A percentile compares a stretch with the other conserved stretches of the same genome.
Evolutionary conservation across 2,797 vertebrate species (phyloP).

Genomic region (Siniperca undulata): DNA sequence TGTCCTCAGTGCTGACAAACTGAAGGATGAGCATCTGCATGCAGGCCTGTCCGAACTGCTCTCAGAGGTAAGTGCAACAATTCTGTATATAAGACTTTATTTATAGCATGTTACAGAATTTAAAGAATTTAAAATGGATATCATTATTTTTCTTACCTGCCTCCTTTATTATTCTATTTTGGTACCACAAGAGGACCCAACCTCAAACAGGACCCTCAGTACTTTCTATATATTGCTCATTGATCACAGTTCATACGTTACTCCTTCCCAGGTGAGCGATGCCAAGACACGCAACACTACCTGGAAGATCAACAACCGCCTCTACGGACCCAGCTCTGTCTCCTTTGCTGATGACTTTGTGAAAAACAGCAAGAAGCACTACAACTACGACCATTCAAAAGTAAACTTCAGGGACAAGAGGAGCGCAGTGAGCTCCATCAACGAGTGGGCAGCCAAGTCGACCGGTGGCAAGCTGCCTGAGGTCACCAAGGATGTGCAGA

Average conservation of each 20-base stretch:
- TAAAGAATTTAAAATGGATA: background rate
- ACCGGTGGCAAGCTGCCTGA: constrained; percentile 94
- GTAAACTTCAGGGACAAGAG: constrained; percentile 98
- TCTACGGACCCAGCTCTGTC: constrained; percentile 95
- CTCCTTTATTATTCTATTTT: background rate
- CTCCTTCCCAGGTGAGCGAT: constrained; percentile 86
- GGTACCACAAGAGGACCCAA: background rate
- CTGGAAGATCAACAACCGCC: constrained; percentile 94
- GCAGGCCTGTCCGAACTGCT: constrained; percentile 92
- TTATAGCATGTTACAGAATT: no score
- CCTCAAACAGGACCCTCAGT: background rate
- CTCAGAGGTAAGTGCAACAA: constrained; percentile 74
- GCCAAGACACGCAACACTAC: constrained; percentile 92
- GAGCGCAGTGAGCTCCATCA: constrained; percentile 95
- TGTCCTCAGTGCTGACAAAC: constrained; percentile 89
- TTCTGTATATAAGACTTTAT: background rate
- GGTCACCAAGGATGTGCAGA: constrained; percentile 93
- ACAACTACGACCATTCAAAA: constrained; percentile 95
- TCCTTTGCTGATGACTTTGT: constrained; percentile 92
- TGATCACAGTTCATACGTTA: background rate
- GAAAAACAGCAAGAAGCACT: constrained; percentile 97
- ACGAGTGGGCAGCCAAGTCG: constrained; percentile 95
- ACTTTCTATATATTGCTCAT: background rate
- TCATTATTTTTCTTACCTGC: background rate
- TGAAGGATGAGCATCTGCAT: constrained; percentile 93